Evolutionary conservation across 1,140 invertebrate genomes (phyloP), one percentile per base, ranked within the genome.

Genomic region (Homalodisca vitripennis): DNA sequence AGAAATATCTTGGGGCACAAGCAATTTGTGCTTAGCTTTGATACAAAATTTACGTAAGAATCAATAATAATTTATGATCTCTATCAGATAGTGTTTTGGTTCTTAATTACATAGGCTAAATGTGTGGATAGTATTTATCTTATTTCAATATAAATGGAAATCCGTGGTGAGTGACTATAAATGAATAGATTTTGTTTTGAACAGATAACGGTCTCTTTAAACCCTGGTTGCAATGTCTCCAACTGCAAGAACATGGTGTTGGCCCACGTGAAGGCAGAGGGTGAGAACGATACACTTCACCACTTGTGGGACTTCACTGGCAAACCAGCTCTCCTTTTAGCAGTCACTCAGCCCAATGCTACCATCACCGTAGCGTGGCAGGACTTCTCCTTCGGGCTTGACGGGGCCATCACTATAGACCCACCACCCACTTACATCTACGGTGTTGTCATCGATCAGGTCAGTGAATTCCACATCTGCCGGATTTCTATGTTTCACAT

Each of bases 251-350:
- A 77, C 67, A 51, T 77, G 3, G 83, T 80, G 3, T 73, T 85
- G 22, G 73, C 85, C 2, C 82, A 87, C 75, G 75, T 84, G 1
- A 75, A 74, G 73, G 82, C 83, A 1, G 78, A 81, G 34, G 84
- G 85, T 22, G 67, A 74, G 1, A 78, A 80, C 57, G 84, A 87
- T 73, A 82, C 81, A 0, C 74, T 87, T 1, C 85, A 87, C 72
- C 85, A 86, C 72, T 64, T 87, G 27, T 87, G 85, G 85, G 84
- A 86, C 74, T 86, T 87, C 71, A 81, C 81, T 31, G 76, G 80
- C 17, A 78, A 79, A 63, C 86, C 86, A 0, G 81, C 83, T 1
- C 68, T 86, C 10, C 72, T 86, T 3, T 74, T 84, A 27, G 81
- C 82, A 0, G 70, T 85, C 1, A 82, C 82, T 24, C 73, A 78